Conservation (phyloP, 2,113 vertebrate genomes). For the Notothenia rossii region DNA sequence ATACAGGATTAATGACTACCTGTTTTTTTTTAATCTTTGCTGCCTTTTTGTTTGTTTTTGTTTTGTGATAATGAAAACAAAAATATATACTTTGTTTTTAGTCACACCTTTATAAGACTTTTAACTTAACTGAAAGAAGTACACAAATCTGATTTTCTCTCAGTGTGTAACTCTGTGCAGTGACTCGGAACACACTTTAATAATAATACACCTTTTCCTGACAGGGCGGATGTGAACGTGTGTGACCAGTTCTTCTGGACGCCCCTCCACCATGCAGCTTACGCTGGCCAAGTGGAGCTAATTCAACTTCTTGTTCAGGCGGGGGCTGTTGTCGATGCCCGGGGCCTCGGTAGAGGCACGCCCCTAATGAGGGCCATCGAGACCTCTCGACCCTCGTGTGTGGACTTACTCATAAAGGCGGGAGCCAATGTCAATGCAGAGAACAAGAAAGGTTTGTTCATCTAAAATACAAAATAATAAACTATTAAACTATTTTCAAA, state of each 20-base stretch:
- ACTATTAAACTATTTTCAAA: not conserved
- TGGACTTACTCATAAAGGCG: conserved; percentile 88
- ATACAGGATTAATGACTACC: no score
- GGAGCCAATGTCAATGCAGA: conserved; percentile 86
- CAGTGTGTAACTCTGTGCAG: not conserved
- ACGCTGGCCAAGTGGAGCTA: conserved; percentile 88
- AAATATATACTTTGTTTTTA: not conserved
- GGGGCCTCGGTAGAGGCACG: conserved; percentile 86
- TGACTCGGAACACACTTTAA: not conserved
- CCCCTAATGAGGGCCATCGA: conserved; percentile 93
- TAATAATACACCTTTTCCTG: not conserved
- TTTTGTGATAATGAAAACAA: no score
- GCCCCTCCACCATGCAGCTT: conserved; percentile 94
- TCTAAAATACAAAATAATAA: not conserved
- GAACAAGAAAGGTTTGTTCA: conserved; percentile 87
- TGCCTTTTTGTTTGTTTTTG: no score
- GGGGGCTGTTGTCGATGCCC: conserved; percentile 86
- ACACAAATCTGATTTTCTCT: not conserved
- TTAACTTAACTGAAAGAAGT: not conserved
- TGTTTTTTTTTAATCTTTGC: no score
- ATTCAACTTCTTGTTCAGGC: conserved; percentile 86
- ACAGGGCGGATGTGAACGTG: conserved; percentile 87
- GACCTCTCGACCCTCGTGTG: conserved; percentile 87
- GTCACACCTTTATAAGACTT: not conserved
- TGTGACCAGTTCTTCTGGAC: conserved; percentile 95